phyloP scores from a whole-genome alignment of 2,888 invertebrate species.

The Tachina grossa region DNA sequence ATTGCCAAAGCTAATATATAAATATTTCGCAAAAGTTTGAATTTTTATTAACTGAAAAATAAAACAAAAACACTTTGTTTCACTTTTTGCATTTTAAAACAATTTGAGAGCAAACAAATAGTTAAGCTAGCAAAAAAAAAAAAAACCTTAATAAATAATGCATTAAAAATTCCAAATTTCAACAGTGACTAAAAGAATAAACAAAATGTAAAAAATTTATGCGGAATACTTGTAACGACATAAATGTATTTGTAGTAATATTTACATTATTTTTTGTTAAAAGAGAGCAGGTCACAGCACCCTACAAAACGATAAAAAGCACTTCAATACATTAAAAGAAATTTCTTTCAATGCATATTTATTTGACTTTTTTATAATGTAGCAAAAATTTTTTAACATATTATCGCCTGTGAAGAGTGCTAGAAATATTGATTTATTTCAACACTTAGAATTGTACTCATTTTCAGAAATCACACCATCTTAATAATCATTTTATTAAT shows the following conservation, averaged over 20 bases:
- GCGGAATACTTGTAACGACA: conserved; percentile 5
- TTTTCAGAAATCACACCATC: too few relatives aligned
- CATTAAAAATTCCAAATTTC: conserved; percentile 60
- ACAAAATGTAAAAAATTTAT: conserved; percentile 15
- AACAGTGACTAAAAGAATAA: conserved; percentile 49
- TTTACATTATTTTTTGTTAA: too few relatives aligned
- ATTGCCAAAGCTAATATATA: conserved; percentile 44
- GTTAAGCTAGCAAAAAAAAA: conserved; percentile 30
- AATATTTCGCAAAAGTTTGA: conserved; percentile 52
- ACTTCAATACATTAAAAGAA: too few relatives aligned
- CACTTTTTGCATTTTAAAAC: conserved; percentile 24
- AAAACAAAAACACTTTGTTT: conserved; percentile 31
- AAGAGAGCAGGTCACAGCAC: too few relatives aligned
- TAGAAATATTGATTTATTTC: too few relatives aligned
- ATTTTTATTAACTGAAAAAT: conserved; percentile 34
- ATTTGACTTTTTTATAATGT: too few relatives aligned
- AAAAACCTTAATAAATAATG: conserved; percentile 55
- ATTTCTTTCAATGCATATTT: too few relatives aligned
- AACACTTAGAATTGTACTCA: too few relatives aligned
- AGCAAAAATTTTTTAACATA: too few relatives aligned
- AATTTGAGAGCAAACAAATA: conserved; percentile 45
- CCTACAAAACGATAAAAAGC: too few relatives aligned
- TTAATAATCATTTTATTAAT: too few relatives aligned
- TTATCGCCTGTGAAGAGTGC: too few relatives aligned
- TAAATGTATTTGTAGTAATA: background rate